Conservation (phyloP, 2,888 invertebrate species). For the Ditula angustiorana region DNA sequence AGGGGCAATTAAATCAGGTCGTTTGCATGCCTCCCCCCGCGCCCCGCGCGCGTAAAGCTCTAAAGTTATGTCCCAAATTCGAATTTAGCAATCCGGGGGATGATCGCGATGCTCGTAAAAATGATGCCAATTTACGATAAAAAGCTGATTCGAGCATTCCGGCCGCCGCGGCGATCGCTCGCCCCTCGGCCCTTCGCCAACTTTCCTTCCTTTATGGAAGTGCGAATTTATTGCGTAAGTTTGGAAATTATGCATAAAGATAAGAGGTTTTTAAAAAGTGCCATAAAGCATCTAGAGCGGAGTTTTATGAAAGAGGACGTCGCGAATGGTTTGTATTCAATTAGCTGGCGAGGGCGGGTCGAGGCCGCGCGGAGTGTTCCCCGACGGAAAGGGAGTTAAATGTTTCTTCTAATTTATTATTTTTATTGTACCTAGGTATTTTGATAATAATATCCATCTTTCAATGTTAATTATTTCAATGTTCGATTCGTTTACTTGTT, state of each 20-base stretch:
- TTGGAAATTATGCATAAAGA: conserved; percentile 51
- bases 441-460: too few relatives aligned
- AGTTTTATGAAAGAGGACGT: conserved; percentile 43
- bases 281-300: conserved; percentile 48
- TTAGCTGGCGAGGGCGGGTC: conserved; percentile 31
- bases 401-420: not conserved
- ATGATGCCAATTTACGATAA: conserved; percentile 65
- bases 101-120: conserved; percentile 55
- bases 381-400: not conserved
- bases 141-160: conserved; percentile 56
- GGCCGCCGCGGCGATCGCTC: conserved; percentile 34
- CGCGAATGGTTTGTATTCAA: conserved; percentile 47
- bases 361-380: not conserved
- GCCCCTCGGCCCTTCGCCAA: conserved; percentile 23
- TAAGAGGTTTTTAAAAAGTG: conserved; percentile 58
- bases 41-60: conserved; percentile 33
- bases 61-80: conserved; percentile 48
- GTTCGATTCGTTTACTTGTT: too few relatives aligned
- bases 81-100: conserved; percentile 49
- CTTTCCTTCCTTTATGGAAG: conserved; percentile 47
- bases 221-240: conserved; percentile 60
- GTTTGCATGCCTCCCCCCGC: conserved; percentile 47
- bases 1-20: conserved; percentile 49
- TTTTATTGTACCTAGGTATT: not conserved
- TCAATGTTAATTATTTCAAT: too few relatives aligned